These are phyloP conservation scores for Calidris pygmaea DNA, from an alignment of 2,113 vertebrate genomes.

Conservation along the genomic window DNA sequence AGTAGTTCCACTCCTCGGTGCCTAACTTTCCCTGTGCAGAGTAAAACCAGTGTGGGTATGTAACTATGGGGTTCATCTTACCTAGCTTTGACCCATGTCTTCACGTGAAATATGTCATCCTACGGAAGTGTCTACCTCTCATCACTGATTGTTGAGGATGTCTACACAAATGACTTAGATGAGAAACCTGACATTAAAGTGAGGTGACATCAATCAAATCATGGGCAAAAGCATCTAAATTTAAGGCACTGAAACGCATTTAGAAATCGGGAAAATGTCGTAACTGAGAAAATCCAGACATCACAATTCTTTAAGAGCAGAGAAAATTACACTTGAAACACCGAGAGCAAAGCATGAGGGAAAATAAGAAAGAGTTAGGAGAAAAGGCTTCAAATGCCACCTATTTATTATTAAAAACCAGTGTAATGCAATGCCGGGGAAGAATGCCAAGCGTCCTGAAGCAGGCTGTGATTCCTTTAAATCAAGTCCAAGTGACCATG, in stretches of 20 bases:
- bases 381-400: background rate
- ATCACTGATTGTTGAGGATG: background rate
- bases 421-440: background rate
- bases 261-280: background rate
- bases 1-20: background rate
- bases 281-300: background rate
- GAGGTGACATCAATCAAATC: background rate
- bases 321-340: background rate
- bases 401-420: background rate
- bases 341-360: background rate
- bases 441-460: background rate
- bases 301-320: background rate
- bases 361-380: background rate
- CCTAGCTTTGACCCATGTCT: background rate
- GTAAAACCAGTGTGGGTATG: background rate
- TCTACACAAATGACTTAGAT: background rate
- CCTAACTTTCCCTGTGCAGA: background rate
- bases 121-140: background rate
- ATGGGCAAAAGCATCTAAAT: background rate
- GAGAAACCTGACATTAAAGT: background rate
- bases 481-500: background rate
- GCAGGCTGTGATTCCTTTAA: background rate
- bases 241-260: background rate
- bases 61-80: background rate
- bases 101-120: background rate